Percentiles rank a stretch among this genome's conserved stretches.
These are phyloP conservation scores for Rachycentron canadum DNA, from an alignment of 2,797 vertebrate genomes.

Conservation along the genomic window DNA sequence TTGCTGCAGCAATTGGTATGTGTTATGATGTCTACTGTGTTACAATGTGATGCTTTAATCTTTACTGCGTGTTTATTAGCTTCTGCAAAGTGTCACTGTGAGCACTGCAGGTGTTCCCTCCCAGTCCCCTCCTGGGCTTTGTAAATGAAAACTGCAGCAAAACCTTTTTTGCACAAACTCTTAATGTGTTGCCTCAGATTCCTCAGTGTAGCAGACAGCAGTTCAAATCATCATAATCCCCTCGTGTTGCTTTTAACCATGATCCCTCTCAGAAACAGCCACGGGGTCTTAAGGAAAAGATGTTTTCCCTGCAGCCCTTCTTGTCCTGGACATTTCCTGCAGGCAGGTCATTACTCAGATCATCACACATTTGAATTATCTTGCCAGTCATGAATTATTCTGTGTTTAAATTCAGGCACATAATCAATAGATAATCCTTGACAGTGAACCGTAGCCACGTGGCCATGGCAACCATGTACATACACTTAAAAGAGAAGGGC, in stretches of 20 bases:
- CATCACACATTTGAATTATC: slow-evolving; percentile 3
- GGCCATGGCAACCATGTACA: slow-evolving; percentile 39
- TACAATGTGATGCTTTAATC: slow-evolving; percentile 54
- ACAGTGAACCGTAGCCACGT: slow-evolving; percentile 25
- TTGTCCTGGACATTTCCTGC: slow-evolving; percentile 4
- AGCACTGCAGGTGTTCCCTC: slow-evolving; percentile 72
- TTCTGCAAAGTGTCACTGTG: slow-evolving; percentile 63
- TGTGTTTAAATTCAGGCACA: slow-evolving; percentile 36
- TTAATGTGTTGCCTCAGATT: slow-evolving; percentile 39
- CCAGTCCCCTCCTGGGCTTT: slow-evolving; percentile 50
- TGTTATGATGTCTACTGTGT: slow-evolving; percentile 25
- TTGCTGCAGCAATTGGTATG: slow-evolving; percentile 21
- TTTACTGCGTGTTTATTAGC: slow-evolving; percentile 50
- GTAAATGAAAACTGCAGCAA: slow-evolving; percentile 68
- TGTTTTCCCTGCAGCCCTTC: not conserved
- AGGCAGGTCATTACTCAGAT: slow-evolving; percentile 6
- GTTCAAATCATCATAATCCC: slow-evolving; percentile 33
- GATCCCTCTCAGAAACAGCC: slow-evolving; percentile 10
- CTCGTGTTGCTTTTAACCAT: slow-evolving; percentile 22
- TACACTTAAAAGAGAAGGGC: slow-evolving; percentile 19
- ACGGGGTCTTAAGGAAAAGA: not conserved
- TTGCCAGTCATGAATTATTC: slow-evolving; percentile 50
- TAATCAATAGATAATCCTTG: slow-evolving; percentile 61
- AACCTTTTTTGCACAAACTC: slow-evolving; percentile 41
- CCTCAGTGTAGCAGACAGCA: slow-evolving; percentile 24